Conservation (phyloP, 2,888 invertebrate species). For the Gandaritis pyraliata region DNA sequence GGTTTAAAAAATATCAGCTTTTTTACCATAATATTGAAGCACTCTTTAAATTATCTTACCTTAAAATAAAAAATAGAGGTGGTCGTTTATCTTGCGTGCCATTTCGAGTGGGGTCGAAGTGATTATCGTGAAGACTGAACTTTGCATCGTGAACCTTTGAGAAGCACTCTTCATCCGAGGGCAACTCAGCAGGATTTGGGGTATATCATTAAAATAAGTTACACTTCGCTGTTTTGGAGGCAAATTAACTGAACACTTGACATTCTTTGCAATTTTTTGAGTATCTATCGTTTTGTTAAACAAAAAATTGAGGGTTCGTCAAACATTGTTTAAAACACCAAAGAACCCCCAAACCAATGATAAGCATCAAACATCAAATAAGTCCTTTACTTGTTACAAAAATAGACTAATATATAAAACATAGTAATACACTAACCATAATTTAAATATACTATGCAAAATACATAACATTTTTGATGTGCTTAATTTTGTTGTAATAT, state of each 20-base stretch:
- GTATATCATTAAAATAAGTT: conserved; percentile 78
- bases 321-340: too few relatives aligned
- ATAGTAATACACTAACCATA: too few relatives aligned
- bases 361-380: too few relatives aligned
- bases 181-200: conserved; percentile 74
- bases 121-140: conserved; percentile 74
- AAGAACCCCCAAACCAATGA: too few relatives aligned
- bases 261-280: conserved; percentile 18
- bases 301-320: neutral
- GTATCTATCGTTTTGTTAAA: conserved; percentile 6
- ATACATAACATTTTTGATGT: too few relatives aligned
- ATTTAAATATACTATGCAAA: too few relatives aligned
- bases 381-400: too few relatives aligned
- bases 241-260: conserved; percentile 27
- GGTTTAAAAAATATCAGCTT: too few relatives aligned
- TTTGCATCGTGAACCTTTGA: conserved; percentile 72
- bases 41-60: conserved; percentile 41
- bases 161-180: conserved; percentile 67
- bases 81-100: conserved; percentile 75
- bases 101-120: conserved; percentile 71
- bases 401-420: too few relatives aligned
- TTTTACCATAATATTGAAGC: neutral
- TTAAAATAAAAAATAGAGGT: conserved; percentile 61
- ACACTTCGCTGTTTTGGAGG: conserved; percentile 47
- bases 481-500: too few relatives aligned